A percentile compares a stretch with the other conserved stretches of the same genome.
Conservation (phyloP, 2,888 invertebrate genomes). For the Drosophila stalkeri region DNA sequence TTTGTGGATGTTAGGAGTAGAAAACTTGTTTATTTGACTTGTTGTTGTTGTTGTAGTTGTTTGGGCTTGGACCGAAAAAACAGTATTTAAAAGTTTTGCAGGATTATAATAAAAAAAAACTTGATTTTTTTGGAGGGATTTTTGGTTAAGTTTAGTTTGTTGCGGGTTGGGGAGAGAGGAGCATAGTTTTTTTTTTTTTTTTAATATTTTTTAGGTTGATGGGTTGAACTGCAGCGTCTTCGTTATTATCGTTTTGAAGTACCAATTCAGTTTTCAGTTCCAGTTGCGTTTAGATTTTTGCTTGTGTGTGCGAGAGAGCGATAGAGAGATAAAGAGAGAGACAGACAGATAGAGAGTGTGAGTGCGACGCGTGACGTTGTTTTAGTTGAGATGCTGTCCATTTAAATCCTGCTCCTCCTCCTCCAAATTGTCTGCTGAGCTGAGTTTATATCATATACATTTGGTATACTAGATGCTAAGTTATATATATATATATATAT, state of each 20-base stretch:
- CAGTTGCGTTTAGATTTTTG: conserved; percentile 43
- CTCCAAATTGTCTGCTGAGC: conserved; percentile 50
- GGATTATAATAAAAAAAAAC: conserved; percentile 51
- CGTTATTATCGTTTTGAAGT: conserved; percentile 45
- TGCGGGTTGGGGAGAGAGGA: conserved; percentile 63
- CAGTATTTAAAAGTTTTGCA: conserved; percentile 46
- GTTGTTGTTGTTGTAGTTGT: conserved; percentile 37
- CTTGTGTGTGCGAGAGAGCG: conserved; percentile 50
- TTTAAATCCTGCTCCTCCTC: conserved; percentile 54
- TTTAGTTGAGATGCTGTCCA: conserved; percentile 55
- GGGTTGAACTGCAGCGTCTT: conserved; percentile 70
- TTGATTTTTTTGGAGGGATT: conserved; percentile 53
- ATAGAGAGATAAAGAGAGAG: conserved; percentile 11
- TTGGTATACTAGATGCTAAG: conserved; percentile 51
- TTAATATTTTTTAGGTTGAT: conserved; percentile 26
- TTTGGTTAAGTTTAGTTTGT: conserved; percentile 58
- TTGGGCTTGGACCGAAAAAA: conserved; percentile 66
- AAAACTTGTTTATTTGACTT: conserved; percentile 44
- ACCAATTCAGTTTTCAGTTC: conserved; percentile 61
- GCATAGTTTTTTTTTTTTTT: conserved; percentile 39
- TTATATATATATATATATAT: conserved; percentile 38
- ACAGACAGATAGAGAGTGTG: no score
- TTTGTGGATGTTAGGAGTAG: conserved; percentile 67
- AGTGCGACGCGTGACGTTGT: conserved; percentile 54
- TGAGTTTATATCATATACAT: conserved; percentile 30